Evolutionary conservation across 37 sponge, comb jelly and placozoan species (phyloP).

Genomic region (Ephydatia muelleri): DNA sequence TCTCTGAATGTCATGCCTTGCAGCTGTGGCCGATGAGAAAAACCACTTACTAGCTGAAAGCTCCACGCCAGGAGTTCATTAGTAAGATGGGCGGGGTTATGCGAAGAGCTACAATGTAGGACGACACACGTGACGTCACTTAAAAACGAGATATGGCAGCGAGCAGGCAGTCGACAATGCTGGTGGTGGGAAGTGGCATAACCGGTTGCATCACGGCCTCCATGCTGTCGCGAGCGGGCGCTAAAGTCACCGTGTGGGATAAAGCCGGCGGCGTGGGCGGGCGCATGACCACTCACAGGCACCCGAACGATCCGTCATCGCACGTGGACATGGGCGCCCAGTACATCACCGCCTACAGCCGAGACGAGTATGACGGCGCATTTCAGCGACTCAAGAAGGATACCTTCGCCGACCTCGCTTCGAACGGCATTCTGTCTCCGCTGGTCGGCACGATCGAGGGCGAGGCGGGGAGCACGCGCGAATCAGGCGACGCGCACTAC

Average conservation of each 20-base stretch:
- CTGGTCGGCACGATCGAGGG: conserved; percentile 51
- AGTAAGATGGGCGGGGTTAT: too few relatives aligned
- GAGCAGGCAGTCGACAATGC: neutral
- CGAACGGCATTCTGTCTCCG: conserved; percentile 13
- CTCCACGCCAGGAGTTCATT: too few relatives aligned
- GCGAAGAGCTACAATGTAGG: too few relatives aligned
- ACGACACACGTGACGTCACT: neutral
- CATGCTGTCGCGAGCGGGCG: conserved; percentile 12
- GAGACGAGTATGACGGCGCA: neutral
- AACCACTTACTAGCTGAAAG: too few relatives aligned
- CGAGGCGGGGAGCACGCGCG: neutral
- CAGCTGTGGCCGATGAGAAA: too few relatives aligned
- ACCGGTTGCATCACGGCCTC: conserved; percentile 54
- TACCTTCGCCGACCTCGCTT: conserved; percentile 26
- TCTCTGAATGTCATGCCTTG: too few relatives aligned
- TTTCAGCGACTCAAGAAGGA: conserved; percentile 19
- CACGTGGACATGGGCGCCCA: conserved; percentile 78
- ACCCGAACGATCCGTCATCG: neutral
- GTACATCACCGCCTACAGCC: conserved; percentile 34
- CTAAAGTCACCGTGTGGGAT: conserved; percentile 54
- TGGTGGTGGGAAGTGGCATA: conserved; percentile 64
- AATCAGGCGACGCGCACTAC: conserved; percentile 1
- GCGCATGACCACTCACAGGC: conserved; percentile 51
- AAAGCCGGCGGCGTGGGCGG: conserved; percentile 62
- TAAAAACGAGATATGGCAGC: neutral